Evolutionary conservation across 2,888 invertebrate genomes (phyloP).

Genomic region (Xylocampa areola): DNA sequence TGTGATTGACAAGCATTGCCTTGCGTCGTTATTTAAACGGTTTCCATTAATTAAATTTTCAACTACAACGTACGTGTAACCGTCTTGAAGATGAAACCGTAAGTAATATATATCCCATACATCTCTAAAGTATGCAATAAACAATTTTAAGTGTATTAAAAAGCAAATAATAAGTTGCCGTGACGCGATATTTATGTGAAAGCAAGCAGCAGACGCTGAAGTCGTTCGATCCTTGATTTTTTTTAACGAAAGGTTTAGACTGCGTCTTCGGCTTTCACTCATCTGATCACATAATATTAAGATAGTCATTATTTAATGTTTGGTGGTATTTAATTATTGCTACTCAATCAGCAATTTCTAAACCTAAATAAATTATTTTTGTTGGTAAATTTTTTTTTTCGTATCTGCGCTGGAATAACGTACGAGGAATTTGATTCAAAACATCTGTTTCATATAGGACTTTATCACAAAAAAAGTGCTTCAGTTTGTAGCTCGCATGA

Average conservation of each 20-base stretch:
- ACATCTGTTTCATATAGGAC: too few species aligned
- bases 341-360: too few species aligned
- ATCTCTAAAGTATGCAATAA: conserved; percentile 15
- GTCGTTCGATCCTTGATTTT: conserved; percentile 36
- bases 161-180: conserved; percentile 42
- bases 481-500: too few species aligned
- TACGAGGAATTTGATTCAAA: too few species aligned
- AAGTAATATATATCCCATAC: conserved; percentile 22
- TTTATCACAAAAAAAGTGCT: too few species aligned
- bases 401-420: too few species aligned
- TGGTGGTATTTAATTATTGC: neutral
- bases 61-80: neutral
- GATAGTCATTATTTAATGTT: conserved; percentile 8
- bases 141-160: conserved; percentile 20
- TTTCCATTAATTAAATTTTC: too few species aligned
- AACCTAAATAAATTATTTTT: too few species aligned
- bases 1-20: too few species aligned
- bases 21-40: too few species aligned
- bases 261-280: conserved; percentile 42
- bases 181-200: conserved; percentile 44
- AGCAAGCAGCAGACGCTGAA: conserved; percentile 30
- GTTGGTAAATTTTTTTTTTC: too few species aligned
- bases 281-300: conserved; percentile 27
- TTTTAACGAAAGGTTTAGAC: conserved; percentile 30
- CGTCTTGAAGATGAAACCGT: conserved; percentile 13